Base-by-base conservation (phyloP, 2,113 vertebrate species). In the Syngnathus floridae region DNA sequence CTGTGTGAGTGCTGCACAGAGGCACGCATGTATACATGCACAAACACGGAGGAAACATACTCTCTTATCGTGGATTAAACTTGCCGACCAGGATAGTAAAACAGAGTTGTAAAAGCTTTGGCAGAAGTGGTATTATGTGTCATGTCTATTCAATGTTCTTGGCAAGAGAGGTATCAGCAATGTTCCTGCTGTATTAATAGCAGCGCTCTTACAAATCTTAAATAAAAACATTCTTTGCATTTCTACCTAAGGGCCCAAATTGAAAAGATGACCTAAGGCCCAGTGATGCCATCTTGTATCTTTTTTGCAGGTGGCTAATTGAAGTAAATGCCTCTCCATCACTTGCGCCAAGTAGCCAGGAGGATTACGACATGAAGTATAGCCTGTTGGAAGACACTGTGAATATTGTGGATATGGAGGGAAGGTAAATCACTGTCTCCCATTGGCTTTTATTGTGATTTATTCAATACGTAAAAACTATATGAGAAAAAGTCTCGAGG, bases 321-420 rank as follows among this genome's bases (percentile, higher is more conserved):
- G 94, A 93, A 65, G 91, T 92, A 63, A 95, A 93, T 0, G 90
- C 91, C 0, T 95, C 93, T 3, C 93, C 93, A 0, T 94, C 93
- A 1, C 71, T 90, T 65, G 79, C 85, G 2, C 88, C 92, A 71
- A 94, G 93, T 66, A 94, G 91, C 87, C 91, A 90, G 80, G 92
- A 92, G 66, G 93, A 92, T 85, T 93, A 91, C 1, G 91, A 94
- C 60, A 90, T 95, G 84, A 88, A 93, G 85, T 90, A 72, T 66
- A 82, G 78, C 21, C 89, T 94, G 31, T 79, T 95, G 78, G 89
- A 93, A 78, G 93, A 93, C 80, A 93, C 91, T 0, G 63, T 94
- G 76, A 87, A 91, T 13, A 65, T 91, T 7, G 89, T 94, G 56
- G 93, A 93, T 77, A 93, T 94, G 91, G 92, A 95, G 77, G 89